These are phyloP conservation scores for Sebastes miniatus DNA, from an alignment of 2,797 vertebrate species.

Conservation along the genomic window DNA sequence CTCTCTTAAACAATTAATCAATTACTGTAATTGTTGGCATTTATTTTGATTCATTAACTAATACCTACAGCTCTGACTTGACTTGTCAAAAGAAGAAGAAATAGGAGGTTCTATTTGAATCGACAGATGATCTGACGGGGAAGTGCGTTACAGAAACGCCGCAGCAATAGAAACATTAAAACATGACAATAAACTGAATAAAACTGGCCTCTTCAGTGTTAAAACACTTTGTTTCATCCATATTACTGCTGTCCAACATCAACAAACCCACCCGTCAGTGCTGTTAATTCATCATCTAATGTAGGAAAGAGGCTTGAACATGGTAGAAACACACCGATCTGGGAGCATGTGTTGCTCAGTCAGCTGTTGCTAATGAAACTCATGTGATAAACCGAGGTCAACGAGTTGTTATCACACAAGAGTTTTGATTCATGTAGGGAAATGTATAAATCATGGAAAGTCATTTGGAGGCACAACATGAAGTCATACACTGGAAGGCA, in stretches of 20 bases:
- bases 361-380: not conserved
- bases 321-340: not conserved
- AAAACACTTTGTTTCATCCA: too few relatives aligned
- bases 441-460: not conserved
- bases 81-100: not conserved
- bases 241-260: too few relatives aligned
- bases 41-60: too few relatives aligned
- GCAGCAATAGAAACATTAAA: not conserved
- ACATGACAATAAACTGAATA: not conserved
- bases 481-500: not conserved
- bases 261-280: not conserved
- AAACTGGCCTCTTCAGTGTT: not conserved
- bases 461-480: not conserved
- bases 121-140: not conserved
- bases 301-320: not conserved
- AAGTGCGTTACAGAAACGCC: not conserved
- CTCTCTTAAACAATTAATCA: not conserved
- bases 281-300: not conserved
- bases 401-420: not conserved
- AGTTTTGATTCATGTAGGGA: not conserved
- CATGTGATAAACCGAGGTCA: not conserved
- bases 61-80: too few relatives aligned
- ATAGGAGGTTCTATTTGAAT: not conserved
- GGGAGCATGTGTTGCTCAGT: not conserved
- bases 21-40: too few relatives aligned